These are phyloP conservation scores for Bucco capensis DNA, from an alignment of 2,113 vertebrate genomes.

Conservation along the genomic window DNA sequence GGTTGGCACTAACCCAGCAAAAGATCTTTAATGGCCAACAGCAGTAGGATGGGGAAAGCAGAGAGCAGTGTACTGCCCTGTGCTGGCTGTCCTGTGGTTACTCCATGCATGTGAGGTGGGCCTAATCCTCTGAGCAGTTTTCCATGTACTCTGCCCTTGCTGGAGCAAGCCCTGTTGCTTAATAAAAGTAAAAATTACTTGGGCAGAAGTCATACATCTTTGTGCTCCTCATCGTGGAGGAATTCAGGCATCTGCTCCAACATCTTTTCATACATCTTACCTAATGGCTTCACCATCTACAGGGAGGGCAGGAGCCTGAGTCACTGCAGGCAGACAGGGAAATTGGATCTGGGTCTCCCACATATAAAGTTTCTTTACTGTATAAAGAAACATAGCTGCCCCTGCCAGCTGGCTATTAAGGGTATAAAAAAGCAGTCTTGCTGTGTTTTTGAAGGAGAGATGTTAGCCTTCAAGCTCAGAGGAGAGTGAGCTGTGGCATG, in stretches of 20 bases:
- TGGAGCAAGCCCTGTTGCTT: not conserved
- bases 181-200: not conserved
- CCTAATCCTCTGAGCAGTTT: not conserved
- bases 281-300: not conserved
- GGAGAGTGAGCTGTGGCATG: not conserved
- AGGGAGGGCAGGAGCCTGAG: not conserved
- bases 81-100: not conserved
- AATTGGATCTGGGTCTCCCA: not conserved
- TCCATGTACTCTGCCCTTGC: not conserved
- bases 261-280: not conserved
- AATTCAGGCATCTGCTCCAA: not conserved
- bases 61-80: not conserved
- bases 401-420: not conserved
- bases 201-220: not conserved
- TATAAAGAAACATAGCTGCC: not conserved
- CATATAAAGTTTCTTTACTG: not conserved
- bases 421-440: not conserved
- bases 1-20: not conserved
- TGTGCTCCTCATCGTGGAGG: not conserved
- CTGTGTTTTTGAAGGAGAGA: not conserved
- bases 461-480: not conserved
- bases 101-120: accelerated
- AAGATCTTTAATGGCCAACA: not conserved
- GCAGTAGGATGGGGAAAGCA: not conserved
- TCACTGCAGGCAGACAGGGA: not conserved